phyloP scores from a whole-genome alignment of 2,113 vertebrate species.

The Calidris pugnax region DNA sequence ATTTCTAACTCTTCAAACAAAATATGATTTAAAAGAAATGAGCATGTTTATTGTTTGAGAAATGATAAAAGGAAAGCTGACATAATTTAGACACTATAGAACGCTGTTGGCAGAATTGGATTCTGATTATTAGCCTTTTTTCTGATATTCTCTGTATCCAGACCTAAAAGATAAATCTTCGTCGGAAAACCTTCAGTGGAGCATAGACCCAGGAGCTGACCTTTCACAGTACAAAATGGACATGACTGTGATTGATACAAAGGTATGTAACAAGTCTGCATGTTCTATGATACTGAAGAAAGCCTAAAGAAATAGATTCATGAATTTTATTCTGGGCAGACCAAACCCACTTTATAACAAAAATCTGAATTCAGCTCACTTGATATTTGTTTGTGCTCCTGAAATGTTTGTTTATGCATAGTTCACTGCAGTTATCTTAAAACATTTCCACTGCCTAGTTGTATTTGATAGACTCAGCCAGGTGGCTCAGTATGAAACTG shows the following conservation, averaged over 20 bases:
- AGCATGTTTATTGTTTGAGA: not conserved
- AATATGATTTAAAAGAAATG: not conserved
- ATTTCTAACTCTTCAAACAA: not conserved
- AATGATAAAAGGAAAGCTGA: not conserved
- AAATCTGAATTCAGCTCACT: not conserved
- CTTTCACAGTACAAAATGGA: slow-evolving; percentile 85
- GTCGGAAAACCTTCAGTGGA: slow-evolving; percentile 87
- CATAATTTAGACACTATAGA: not conserved
- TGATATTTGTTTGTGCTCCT: not conserved
- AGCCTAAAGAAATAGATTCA: not conserved
- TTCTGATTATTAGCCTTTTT: slow-evolving; percentile 8
- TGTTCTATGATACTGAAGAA: not conserved
- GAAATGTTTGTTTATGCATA: not conserved
- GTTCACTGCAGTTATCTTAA: not conserved
- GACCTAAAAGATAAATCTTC: slow-evolving; percentile 55
- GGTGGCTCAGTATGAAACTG: not conserved
- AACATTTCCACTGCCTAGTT: not conserved
- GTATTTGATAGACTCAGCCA: not conserved
- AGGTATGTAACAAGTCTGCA: slow-evolving; percentile 57
- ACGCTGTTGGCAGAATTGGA: not conserved
- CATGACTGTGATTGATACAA: slow-evolving; percentile 72
- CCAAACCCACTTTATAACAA: not conserved
- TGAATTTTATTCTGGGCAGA: not conserved
- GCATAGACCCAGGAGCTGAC: slow-evolving; percentile 87
- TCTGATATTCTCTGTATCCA: not conserved